A percentile compares a stretch with the other conserved stretches of the same genome.
Conservation (phyloP, 2,797 vertebrate species). For the Epinephelus coioides region DNA sequence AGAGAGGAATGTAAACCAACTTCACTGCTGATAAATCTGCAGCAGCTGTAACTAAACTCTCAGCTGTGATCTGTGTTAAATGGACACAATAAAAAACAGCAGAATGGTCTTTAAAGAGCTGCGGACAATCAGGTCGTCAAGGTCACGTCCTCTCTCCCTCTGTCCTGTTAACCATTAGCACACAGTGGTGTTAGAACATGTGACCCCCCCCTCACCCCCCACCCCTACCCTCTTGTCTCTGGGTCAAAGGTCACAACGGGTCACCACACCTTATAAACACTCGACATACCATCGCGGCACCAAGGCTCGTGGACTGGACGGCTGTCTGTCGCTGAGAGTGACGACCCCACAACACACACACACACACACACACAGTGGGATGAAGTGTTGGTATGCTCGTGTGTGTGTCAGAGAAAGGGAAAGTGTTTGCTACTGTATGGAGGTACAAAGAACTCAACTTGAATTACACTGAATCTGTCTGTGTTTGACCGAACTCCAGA, state of each 20-base stretch:
- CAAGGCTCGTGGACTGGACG: constrained; percentile 53
- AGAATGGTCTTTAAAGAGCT: constrained; percentile 1
- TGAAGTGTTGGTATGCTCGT: constrained; percentile 49
- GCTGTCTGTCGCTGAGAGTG: constrained; percentile 54
- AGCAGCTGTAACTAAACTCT: no score
- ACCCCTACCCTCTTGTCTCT: constrained; percentile 41
- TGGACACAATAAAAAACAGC: background rate
- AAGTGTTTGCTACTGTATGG: constrained; percentile 32
- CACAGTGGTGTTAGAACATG: constrained; percentile 62
- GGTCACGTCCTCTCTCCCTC: constrained; percentile 48
- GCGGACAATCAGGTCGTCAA: constrained; percentile 23
- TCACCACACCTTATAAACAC: constrained; percentile 81
- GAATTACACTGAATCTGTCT: background rate
- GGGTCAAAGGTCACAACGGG: constrained; percentile 78
- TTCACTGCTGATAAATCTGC: background rate
- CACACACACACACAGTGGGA: constrained; percentile 16
- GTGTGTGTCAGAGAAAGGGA: constrained; percentile 53
- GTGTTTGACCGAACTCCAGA: background rate
- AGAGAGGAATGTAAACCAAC: background rate
- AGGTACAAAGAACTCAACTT: background rate
- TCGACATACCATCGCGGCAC: constrained; percentile 76
- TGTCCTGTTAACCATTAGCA: constrained; percentile 65
- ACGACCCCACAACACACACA: constrained; percentile 1
- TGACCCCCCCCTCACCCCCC: constrained; percentile 32
- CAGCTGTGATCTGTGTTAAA: background rate